Evolutionary conservation across 2,888 invertebrate species (phyloP).

Genomic region (Apocheima hispidaria): DNA sequence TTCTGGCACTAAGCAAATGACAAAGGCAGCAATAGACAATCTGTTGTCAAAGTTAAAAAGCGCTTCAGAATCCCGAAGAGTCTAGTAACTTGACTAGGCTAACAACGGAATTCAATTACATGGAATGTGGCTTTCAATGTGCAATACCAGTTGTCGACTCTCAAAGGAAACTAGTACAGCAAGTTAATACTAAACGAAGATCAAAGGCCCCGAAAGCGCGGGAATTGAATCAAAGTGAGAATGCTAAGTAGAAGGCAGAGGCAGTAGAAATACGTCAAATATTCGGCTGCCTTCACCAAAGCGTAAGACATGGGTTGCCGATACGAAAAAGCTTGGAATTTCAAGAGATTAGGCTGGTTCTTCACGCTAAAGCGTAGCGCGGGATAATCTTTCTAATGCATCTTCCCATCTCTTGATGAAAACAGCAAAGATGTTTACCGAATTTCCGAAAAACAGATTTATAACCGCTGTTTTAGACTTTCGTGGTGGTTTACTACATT

Average conservation of each 20-base stretch:
- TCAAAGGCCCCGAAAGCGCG: not conserved
- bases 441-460: no score
- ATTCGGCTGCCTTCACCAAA: constrained; percentile 4
- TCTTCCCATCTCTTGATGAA: no score
- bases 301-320: constrained; percentile 6
- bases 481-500: no score
- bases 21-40: no score
- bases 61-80: no score
- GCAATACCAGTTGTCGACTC: no score
- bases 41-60: no score
- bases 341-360: not conserved
- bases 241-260: not conserved
- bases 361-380: not conserved
- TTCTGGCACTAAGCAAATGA: no score
- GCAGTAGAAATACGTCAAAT: not conserved
- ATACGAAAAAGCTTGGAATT: not conserved
- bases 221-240: constrained; percentile 15
- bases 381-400: no score
- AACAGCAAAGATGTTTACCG: not conserved
- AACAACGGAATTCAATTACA: no score
- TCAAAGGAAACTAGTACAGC: not conserved
- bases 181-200: not conserved
- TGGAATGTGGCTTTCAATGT: not conserved
- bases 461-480: no score
- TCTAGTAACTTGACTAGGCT: no score